Conservation (phyloP, 2,797 vertebrate genomes). For the Taeniopygia guttata region DNA sequence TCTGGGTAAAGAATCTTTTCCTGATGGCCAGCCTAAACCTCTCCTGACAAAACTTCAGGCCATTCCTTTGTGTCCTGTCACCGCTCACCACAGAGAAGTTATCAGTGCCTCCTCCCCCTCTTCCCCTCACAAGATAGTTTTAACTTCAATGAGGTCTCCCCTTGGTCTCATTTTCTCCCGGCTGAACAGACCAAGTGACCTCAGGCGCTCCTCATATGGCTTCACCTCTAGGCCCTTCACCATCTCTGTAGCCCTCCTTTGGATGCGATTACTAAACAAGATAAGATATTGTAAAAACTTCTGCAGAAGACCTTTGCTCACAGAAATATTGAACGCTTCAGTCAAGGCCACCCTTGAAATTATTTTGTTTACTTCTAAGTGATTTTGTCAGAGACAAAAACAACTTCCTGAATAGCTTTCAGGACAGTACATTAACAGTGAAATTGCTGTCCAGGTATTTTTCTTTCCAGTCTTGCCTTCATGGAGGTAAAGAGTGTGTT, state of each 20-base stretch:
- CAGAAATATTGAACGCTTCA: background rate
- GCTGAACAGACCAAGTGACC: background rate
- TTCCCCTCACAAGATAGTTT: background rate
- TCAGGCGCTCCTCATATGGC: background rate
- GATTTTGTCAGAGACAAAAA: background rate
- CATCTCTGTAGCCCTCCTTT: background rate
- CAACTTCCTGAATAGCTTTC: background rate
- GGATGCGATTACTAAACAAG: background rate
- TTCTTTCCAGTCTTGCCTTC: background rate
- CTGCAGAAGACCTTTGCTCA: background rate
- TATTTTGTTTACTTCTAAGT: background rate
- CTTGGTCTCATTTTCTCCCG: background rate
- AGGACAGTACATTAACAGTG: background rate
- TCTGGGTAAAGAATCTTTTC: background rate
- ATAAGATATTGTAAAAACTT: background rate
- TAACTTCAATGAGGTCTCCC: background rate
- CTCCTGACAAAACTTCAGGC: background rate
- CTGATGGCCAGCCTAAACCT: background rate
- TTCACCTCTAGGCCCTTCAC: background rate
- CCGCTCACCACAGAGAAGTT: background rate
- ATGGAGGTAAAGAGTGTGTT: background rate
- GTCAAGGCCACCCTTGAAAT: background rate
- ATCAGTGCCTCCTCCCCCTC: background rate
- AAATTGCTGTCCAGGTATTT: background rate
- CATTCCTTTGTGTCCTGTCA: background rate